Evolutionary conservation across 2,113 vertebrate genomes (phyloP).

Genomic region (Vicugna pacos): DNA sequence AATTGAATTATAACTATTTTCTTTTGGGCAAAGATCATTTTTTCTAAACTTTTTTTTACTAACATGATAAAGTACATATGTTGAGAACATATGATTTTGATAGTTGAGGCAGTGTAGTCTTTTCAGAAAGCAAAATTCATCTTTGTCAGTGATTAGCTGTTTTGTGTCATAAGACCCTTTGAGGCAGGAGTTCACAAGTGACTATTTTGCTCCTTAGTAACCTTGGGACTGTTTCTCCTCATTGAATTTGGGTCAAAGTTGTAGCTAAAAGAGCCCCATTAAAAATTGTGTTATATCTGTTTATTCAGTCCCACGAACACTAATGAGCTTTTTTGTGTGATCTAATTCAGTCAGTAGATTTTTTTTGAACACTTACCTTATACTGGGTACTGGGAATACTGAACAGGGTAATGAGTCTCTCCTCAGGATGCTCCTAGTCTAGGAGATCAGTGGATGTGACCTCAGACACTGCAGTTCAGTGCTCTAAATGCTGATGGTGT

Average conservation of each 20-base stretch:
- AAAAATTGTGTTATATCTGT: background rate
- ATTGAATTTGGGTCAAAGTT: background rate
- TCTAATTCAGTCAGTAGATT: background rate
- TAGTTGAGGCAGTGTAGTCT: background rate
- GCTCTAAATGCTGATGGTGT: background rate
- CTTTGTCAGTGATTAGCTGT: constrained; percentile 1
- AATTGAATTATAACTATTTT: constrained; percentile 3
- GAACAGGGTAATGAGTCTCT: background rate
- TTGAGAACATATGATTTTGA: background rate
- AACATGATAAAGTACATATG: background rate
- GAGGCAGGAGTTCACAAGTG: background rate
- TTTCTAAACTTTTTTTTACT: constrained; percentile 29
- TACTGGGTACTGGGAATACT: background rate
- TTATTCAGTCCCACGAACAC: background rate
- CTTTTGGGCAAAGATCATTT: constrained; percentile 48
- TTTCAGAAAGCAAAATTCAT: constrained; percentile 43
- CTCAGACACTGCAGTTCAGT: too few relatives aligned
- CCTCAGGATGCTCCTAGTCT: background rate
- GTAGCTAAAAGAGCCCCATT: background rate
- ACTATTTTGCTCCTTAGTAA: constrained; percentile 20
- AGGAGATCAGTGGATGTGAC: accelerated
- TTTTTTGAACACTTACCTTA: background rate
- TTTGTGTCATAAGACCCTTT: constrained; percentile 41
- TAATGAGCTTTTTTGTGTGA: background rate
- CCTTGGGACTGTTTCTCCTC: background rate